A percentile compares a stretch with the other conserved stretches of the same genome.
Conservation (phyloP, 2,888 invertebrate species). For the Eristalis intricaria region DNA sequence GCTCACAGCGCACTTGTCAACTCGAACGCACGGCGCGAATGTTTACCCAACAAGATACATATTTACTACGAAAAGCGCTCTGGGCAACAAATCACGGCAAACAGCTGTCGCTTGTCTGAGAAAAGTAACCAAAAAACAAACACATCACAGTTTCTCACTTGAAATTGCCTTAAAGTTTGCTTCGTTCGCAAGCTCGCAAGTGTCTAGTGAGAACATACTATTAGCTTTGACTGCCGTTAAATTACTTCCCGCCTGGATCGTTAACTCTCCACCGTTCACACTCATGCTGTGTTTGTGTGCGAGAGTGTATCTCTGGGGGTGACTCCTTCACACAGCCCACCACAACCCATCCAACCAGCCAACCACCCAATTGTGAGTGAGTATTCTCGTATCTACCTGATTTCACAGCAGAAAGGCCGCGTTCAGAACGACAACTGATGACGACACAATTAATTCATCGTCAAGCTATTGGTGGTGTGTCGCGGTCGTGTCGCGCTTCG, state of each 20-base stretch:
- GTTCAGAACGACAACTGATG: conserved; percentile 29
- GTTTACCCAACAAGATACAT: conserved; percentile 9
- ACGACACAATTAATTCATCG: conserved; percentile 61
- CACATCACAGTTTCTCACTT: conserved; percentile 29
- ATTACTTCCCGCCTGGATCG: conserved; percentile 33
- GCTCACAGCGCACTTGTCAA: background rate
- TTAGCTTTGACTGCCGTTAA: conserved; percentile 19
- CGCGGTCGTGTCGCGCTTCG: conserved; percentile 18
- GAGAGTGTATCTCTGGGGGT: background rate
- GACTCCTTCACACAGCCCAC: background rate
- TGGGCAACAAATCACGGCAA: conserved; percentile 43
- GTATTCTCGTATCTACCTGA: conserved; percentile 33
- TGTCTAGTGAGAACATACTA: conserved; percentile 17
- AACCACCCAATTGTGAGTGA: background rate
- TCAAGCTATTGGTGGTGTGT: conserved; percentile 2
- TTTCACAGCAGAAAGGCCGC: conserved; percentile 6
- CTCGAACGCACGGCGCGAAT: conserved; percentile 10
- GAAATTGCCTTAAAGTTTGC: conserved; percentile 9
- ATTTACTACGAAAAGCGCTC: conserved; percentile 12
- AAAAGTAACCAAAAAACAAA: conserved; percentile 26
- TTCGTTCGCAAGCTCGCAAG: conserved; percentile 19
- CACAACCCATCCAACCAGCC: background rate
- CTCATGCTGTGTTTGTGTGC: background rate
- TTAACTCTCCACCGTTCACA: background rate
- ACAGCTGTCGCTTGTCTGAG: conserved; percentile 51